Percentiles rank a stretch among this genome's conserved stretches.
Evolutionary conservation across 2,113 vertebrate genomes (phyloP).

Genomic region (Cygnus atratus): DNA sequence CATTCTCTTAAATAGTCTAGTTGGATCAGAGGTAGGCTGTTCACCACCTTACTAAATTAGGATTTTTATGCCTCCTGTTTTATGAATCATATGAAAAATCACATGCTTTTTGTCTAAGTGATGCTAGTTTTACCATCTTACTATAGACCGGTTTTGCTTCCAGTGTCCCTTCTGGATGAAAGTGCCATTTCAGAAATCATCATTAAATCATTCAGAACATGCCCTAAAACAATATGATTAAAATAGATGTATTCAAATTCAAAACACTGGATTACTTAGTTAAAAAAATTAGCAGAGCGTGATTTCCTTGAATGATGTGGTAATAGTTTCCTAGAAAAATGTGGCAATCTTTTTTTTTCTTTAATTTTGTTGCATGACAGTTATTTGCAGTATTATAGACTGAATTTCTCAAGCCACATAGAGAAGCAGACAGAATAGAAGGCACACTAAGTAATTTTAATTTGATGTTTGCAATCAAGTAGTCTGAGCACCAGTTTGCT

Average conservation of each 20-base stretch:
- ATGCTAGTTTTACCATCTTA: not conserved
- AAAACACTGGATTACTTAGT: slow-evolving; percentile 3
- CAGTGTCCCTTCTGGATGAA: not conserved
- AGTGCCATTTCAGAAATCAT: not conserved
- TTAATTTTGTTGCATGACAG: not conserved
- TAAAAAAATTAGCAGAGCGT: slow-evolving; percentile 8
- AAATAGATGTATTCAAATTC: slow-evolving; percentile 25
- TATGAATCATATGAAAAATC: not conserved
- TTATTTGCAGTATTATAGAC: not conserved
- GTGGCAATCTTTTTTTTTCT: not conserved
- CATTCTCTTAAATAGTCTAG: not conserved
- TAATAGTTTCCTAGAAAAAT: slow-evolving; percentile 59
- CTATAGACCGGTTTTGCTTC: not conserved
- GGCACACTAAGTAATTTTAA: not conserved
- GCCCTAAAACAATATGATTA: not conserved
- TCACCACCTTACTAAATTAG: not conserved
- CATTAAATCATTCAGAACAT: not conserved
- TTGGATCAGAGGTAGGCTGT: not conserved
- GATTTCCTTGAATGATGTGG: slow-evolving; percentile 44
- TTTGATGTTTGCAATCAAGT: not conserved
- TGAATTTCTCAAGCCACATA: not conserved
- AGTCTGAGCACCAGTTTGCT: not conserved
- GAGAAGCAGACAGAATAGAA: not conserved
- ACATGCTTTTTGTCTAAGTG: not conserved
- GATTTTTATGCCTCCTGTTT: not conserved